phyloP scores from a whole-genome alignment of 2,888 invertebrate genomes.

The Campoplex capitator region DNA sequence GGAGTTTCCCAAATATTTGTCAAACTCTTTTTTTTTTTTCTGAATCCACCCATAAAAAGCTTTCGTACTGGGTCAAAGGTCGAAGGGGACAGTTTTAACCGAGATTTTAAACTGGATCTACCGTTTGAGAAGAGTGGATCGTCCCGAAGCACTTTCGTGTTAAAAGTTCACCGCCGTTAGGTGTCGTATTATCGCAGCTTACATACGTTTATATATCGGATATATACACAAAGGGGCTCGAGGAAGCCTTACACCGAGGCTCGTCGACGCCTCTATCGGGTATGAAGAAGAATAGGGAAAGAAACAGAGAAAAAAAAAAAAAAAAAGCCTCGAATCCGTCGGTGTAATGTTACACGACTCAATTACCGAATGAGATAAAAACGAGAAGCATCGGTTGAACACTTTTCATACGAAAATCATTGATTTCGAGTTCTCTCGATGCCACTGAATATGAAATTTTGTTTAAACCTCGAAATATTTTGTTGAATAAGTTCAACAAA shows the following conservation, averaged over 20 bases:
- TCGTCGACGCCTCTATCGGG: conserved; percentile 36
- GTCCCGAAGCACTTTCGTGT: conserved; percentile 6
- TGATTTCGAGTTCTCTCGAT: too few relatives aligned
- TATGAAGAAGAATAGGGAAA: conserved; percentile 19
- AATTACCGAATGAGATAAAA: neutral
- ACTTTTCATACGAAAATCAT: too few relatives aligned
- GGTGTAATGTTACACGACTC: conserved; percentile 16
- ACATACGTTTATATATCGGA: conserved; percentile 42
- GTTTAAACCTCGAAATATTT: too few relatives aligned
- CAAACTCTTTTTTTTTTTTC: neutral
- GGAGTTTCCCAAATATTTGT: too few relatives aligned
- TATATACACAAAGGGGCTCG: conserved; percentile 47
- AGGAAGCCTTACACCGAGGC: conserved; percentile 41
- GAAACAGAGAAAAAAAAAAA: neutral
- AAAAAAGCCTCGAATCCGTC: neutral
- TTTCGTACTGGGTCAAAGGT: conserved; percentile 35
- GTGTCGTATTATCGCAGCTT: conserved; percentile 55
- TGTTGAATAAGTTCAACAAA: too few relatives aligned
- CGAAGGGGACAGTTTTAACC: conserved; percentile 46
- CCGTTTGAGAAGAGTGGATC: conserved; percentile 16
- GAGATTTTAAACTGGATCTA: conserved; percentile 33
- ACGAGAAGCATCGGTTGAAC: neutral
- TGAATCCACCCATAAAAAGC: neutral
- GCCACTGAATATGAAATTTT: too few relatives aligned
- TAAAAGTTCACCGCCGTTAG: conserved; percentile 33